Evolutionary conservation across 2,797 vertebrate genomes (phyloP).

Genomic region (Clarias platycephalus): DNA sequence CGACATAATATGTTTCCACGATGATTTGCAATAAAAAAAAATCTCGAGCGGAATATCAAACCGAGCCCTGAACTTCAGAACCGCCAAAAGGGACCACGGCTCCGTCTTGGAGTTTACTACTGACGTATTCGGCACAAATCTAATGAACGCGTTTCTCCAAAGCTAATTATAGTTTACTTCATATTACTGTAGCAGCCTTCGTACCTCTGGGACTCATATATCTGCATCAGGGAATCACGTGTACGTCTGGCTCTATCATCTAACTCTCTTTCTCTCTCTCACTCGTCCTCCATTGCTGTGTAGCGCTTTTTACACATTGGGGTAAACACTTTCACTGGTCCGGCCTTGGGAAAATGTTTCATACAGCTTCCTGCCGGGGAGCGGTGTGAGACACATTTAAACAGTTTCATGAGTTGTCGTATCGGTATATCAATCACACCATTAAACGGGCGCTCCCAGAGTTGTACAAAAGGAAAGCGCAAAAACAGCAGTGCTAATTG

Average conservation of each 20-base stretch:
- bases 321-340: constrained; percentile 19
- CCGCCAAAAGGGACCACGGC: not conserved
- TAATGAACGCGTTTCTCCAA: constrained; percentile 33
- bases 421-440: constrained; percentile 11
- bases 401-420: not conserved
- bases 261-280: not conserved
- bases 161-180: constrained; percentile 20
- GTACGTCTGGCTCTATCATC: constrained; percentile 1
- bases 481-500: not conserved
- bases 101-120: not conserved
- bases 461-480: not conserved
- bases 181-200: constrained; percentile 8
- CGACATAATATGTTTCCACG: not conserved
- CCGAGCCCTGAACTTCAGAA: not conserved
- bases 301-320: not conserved
- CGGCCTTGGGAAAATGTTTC: not conserved
- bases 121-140: constrained; percentile 22
- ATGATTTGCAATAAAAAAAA: not conserved
- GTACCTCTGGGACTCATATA: constrained; percentile 24
- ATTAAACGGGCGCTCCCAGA: not conserved
- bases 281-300: not conserved
- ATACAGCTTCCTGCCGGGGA: not conserved
- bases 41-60: not conserved
- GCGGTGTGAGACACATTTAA: constrained; percentile 18
- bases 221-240: constrained; percentile 15